Base-by-base conservation (phyloP, 2,888 invertebrate genomes). In the Conops quadrifasciatus region DNA sequence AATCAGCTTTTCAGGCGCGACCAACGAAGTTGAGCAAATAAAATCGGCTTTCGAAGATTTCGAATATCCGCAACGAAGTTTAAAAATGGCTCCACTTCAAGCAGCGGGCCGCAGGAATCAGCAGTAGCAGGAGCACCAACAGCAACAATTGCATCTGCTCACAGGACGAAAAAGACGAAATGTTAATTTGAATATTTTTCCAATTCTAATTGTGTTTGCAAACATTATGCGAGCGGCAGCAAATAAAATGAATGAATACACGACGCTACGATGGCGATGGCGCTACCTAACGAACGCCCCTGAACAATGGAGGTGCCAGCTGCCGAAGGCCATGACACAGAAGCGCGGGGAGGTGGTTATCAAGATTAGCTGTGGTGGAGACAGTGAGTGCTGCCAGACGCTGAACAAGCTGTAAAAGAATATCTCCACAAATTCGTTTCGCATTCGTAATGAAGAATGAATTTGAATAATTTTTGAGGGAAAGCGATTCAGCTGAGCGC, bases 181-280 rank as follows among this genome's bases (percentile, higher is more conserved):
- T 75, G 72, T 77, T 75, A 73, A 77, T 77, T 77, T 77, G 76
- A 76, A 77, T 77, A 76, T 75, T 75, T 77, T 77, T 77, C 74
- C 78, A 80, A 80, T 80, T 80, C 79, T 78, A 80, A 80, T 80
- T 78, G 74, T 78, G 76, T 78, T 79, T 77, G 77, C 76, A 75
- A 79, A 77, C 74, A 77, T 75, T 75, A 78, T 77, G 77, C 76
- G 74, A 75, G 76, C 76, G 75, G 75, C 73, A 72, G 71, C 70
- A 72, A 69, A 74, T n/a, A n/a, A 36, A 36, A 36, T 36, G 36
- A 36, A 36, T 70, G 66, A 62, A 69, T 26, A 66, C 62, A 45
- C 43, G 60, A 58, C 51, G 9, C 4, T 36, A 36, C 36, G 36
- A 36, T 36, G n/a, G 36, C 36, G 36, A 36, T 36, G 13, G 67